These are phyloP conservation scores for Empis livida DNA, from an alignment of 2,888 invertebrate species.

Conservation along the genomic window DNA sequence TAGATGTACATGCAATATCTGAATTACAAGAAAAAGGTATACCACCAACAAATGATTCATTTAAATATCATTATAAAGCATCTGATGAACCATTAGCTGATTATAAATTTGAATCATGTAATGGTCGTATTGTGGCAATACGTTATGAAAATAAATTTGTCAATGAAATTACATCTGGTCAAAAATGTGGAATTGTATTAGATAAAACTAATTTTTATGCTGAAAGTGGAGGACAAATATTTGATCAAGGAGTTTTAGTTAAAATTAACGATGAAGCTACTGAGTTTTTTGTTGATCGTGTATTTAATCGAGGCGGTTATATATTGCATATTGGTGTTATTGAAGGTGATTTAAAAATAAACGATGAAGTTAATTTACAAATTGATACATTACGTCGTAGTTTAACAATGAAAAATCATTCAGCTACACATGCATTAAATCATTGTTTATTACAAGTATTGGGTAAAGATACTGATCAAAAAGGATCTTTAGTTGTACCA, in stretches of 20 bases:
- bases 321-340: conserved; percentile 85
- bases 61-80: conserved; percentile 79
- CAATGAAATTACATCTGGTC: conserved; percentile 62
- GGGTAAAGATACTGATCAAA: conserved; percentile 84
- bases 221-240: conserved; percentile 98
- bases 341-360: conserved; percentile 70
- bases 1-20: conserved; percentile 91
- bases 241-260: conserved; percentile 84
- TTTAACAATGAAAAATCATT: conserved; percentile 97
- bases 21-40: conserved; percentile 69
- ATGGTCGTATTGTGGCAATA: conserved; percentile 68
- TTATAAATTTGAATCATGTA: conserved; percentile 62
- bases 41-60: conserved; percentile 75
- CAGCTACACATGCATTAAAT: conserved; percentile 95
- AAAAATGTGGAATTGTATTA: conserved; percentile 83
- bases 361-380: conserved; percentile 68
- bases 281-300: conserved; percentile 85
- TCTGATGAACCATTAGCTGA: conserved; percentile 51
- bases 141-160: conserved; percentile 75
- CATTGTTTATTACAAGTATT: conserved; percentile 83
- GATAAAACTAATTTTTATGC: conserved; percentile 95
- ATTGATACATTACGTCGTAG: conserved; percentile 76
- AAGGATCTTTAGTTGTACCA: conserved; percentile 94
- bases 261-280: conserved; percentile 70
- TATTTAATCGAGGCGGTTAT: conserved; percentile 92